These are phyloP conservation scores for Hipposideros armiger DNA, from an alignment of 2,113 vertebrate species.

Conservation along the genomic window DNA sequence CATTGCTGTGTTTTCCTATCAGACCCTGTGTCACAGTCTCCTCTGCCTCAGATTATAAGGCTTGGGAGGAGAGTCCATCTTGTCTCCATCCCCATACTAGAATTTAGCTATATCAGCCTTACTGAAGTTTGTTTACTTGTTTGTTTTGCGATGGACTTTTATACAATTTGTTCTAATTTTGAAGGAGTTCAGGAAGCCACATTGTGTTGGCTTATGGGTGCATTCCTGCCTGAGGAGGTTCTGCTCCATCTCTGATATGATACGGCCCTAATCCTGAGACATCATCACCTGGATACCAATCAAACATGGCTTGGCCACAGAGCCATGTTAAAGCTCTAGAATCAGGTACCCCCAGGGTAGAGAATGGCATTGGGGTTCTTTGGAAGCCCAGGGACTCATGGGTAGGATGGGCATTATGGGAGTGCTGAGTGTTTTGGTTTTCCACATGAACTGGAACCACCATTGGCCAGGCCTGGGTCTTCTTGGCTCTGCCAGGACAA, in stretches of 20 bases:
- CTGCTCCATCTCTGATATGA: neutral
- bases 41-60: neutral
- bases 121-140: neutral
- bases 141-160: neutral
- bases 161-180: neutral
- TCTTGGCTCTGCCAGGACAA: neutral
- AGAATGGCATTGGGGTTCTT: neutral
- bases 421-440: neutral
- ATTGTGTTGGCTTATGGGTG: neutral
- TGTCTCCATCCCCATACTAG: neutral
- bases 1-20: neutral
- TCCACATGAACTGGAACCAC: neutral
- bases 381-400: neutral
- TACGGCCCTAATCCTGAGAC: neutral
- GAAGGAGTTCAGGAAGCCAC: neutral
- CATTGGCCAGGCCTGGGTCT: neutral
- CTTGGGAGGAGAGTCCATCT: neutral
- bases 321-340: neutral
- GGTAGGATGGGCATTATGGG: accelerated
- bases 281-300: neutral
- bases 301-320: neutral
- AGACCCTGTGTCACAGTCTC: neutral
- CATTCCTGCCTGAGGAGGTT: neutral
- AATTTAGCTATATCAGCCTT: neutral
- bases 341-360: neutral